Evolutionary conservation across 2,113 vertebrate species (phyloP), one percentile per base, ranked within the genome.

Genomic region (Loxodonta africana): DNA sequence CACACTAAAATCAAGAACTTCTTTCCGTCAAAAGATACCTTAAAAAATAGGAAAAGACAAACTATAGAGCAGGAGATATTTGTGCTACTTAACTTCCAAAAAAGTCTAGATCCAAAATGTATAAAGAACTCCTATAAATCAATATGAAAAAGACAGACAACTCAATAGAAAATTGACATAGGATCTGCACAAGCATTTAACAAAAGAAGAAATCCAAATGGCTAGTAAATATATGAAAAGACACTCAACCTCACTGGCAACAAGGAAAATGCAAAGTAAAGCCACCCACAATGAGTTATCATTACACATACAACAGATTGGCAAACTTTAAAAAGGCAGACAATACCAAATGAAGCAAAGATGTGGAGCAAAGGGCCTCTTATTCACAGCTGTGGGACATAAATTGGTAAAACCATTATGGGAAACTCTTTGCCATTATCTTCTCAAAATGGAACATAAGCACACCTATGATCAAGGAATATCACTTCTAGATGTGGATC

Each of bases 1-100:
- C 10, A 28, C 12, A 26, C 83, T 89, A 78, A 90, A 92, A 88
- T 94, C 48, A 83, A 85, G 48, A 28, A 90, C 85, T 18, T 83
- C 23, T 46, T 17, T 51, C 33, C 44, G 60, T 44, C 20, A 30
- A 97, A 94, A 81, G 60, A 77, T 17, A 73, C 18, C 18, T 86
- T 67, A 15, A 63, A 78, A 51, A 74, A 20, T 80, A 6, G 84
- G 8, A 57, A 71, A 76, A 48, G 14, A 10, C n/a, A 80, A 41
- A 51, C 33, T 60, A 60, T 1, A 83, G 48, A 74, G 18, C 30
- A n/a, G 25, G 33, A 83, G 26, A 71, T 51, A 83, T 63, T 81
- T 76, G 21, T 87, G 33, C 73, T 46, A 80, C 6, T 25, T 83
- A 71, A 48, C 2, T 88, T 88, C 21, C 23, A 86, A 28, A 86